A percentile compares a stretch with the other conserved stretches of the same genome.
These are phyloP conservation scores for Catharus minimus DNA, from an alignment of 2,113 vertebrate genomes.

Conservation along the genomic window DNA sequence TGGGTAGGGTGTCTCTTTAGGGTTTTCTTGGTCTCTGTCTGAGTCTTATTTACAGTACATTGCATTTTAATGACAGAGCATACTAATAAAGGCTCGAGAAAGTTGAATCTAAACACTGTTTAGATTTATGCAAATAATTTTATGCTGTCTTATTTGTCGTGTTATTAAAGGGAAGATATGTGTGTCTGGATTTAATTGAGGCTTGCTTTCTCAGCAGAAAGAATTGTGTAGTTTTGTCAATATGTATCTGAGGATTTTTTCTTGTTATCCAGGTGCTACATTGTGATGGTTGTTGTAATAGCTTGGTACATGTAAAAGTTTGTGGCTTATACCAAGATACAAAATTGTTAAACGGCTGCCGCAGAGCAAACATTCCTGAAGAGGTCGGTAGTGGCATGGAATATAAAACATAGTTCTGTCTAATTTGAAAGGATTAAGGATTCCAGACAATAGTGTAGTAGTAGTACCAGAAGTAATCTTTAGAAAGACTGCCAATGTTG, in stretches of 20 bases:
- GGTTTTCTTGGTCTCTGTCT: neutral
- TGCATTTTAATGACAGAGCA: neutral
- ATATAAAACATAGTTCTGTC: neutral
- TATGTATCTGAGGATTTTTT: neutral
- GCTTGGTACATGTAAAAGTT: neutral
- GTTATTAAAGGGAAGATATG: neutral
- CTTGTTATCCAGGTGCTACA: neutral
- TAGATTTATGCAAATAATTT: neutral
- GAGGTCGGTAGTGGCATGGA: neutral
- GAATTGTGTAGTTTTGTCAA: neutral
- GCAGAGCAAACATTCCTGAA: neutral
- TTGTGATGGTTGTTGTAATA: neutral
- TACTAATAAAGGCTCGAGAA: neutral
- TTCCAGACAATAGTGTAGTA: neutral
- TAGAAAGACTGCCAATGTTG: neutral
- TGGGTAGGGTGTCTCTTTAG: constrained; percentile 78
- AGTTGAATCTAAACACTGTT: neutral
- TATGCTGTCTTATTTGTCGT: neutral
- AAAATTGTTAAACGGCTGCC: neutral
- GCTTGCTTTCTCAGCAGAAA: neutral
- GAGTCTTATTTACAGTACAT: neutral
- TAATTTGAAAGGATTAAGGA: neutral
- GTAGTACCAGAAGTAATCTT: neutral
- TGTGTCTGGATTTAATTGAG: neutral
- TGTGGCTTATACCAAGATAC: neutral